Evolutionary conservation across 1,140 invertebrate species (phyloP).

Genomic region (Gonioctena quinquepunctata): DNA sequence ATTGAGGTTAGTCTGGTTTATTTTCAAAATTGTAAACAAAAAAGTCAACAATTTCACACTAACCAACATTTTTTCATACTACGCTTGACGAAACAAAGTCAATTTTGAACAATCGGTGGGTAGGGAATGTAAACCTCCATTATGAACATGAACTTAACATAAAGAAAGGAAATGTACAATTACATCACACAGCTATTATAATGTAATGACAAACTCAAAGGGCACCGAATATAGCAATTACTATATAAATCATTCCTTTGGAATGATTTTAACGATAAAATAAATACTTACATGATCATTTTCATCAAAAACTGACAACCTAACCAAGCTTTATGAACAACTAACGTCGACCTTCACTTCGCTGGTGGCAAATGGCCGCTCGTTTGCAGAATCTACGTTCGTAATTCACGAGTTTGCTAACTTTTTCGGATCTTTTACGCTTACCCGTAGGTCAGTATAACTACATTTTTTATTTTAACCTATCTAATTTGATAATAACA

Average conservation of each 20-base stretch:
- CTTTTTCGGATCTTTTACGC: not conserved
- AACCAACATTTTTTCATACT: too few relatives aligned
- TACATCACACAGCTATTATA: not conserved
- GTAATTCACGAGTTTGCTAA: slow-evolving; percentile 5
- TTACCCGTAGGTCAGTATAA: not conserved
- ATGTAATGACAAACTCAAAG: too few relatives aligned
- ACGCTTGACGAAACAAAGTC: too few relatives aligned
- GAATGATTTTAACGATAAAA: slow-evolving; percentile 1
- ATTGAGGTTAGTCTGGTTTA: slow-evolving; percentile 55
- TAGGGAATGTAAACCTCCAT: not conserved
- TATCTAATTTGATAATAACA: not conserved
- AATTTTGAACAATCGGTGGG: not conserved
- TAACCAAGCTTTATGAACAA: slow-evolving; percentile 45
- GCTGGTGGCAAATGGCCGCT: slow-evolving; percentile 49
- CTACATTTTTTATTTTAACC: not conserved
- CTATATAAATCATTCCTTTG: not conserved
- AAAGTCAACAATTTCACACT: slow-evolving; percentile 33
- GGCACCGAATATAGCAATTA: too few relatives aligned
- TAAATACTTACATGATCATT: slow-evolving; percentile 37
- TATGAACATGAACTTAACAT: not conserved
- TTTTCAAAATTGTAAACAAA: slow-evolving; percentile 54
- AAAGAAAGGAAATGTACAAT: not conserved
- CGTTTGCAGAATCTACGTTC: not conserved
- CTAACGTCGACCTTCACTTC: slow-evolving; percentile 51
- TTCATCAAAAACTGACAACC: slow-evolving; percentile 37